Evolutionary conservation across 2,113 vertebrate species (phyloP), one percentile per base, ranked within the genome.

Genomic region (Synchiropus splendidus): DNA sequence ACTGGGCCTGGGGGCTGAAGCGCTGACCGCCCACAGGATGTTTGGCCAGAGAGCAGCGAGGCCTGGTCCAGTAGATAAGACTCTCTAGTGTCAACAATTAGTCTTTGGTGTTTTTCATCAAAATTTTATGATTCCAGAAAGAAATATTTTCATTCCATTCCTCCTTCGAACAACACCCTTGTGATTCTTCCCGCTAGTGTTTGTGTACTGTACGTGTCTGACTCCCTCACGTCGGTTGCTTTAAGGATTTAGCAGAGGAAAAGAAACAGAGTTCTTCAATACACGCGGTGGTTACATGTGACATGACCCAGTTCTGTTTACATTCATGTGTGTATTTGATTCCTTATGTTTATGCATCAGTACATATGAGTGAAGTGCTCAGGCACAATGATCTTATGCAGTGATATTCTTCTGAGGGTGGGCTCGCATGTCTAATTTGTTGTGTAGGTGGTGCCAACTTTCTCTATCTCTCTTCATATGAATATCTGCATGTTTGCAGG

Each of bases 21-120:
- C 39, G 34, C 35, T 27, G 56, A 43, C 54, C 36, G 55, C 44
- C 52, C 52, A 67, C 64, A 60, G 36, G 46, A 48, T 57, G 41
- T 66, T 66, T 67, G 49, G 46, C 57, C 47, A 61, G 8, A 45
- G 35, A 54, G 43, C 63, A 41, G 51, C 50, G 37, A 74, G 51
- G 67, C 36, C 51, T 6, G 9, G 40, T n/a, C 40, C 47, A 37
- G 16, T 6, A 31, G 57, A 64, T 62, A 59, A 62, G 49, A 60
- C 42, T 15, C 16, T 15, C 43, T 33, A 18, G 12, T 37, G 54
- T 31, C 54, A 18, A 16, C 31, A 39, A 10, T 58, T 45, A 15
- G 43, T 36, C 32, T 30, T 47, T 37, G n/a, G n/a, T n/a, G n/a
- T n/a, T n/a, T n/a, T n/a, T n/a, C n/a, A n/a, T n/a, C n/a, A n/a